phyloP scores from a whole-genome alignment of 2,113 vertebrate species.

The Anguilla rostrata region DNA sequence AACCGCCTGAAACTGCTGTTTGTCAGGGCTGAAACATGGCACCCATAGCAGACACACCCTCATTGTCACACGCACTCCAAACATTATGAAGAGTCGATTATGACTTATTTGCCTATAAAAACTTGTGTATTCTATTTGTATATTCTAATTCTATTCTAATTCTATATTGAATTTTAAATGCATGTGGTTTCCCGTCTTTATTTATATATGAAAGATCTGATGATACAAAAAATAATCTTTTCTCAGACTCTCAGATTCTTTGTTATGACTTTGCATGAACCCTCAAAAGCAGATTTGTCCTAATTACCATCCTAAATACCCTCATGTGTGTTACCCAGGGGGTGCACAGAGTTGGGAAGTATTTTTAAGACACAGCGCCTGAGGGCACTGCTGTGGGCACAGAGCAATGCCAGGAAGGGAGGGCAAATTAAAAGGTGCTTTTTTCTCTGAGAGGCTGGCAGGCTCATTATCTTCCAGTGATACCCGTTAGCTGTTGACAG shows the following conservation, averaged over 20 bases:
- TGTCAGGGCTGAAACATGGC: too few species aligned
- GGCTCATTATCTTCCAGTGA: not conserved
- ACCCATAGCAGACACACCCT: too few species aligned
- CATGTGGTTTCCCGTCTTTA: not conserved
- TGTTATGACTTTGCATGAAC: not conserved
- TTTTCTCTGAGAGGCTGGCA: not conserved
- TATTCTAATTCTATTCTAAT: too few species aligned
- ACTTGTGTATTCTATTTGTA: too few species aligned
- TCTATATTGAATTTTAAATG: not conserved
- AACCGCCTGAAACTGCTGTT: too few species aligned
- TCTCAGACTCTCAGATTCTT: not conserved
- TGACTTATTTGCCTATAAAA: not conserved
- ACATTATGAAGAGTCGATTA: not conserved
- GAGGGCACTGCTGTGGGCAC: not conserved
- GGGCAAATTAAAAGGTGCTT: not conserved
- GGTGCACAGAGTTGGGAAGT: not conserved
- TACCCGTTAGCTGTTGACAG: not conserved
- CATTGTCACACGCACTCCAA: too few species aligned
- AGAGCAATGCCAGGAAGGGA: not conserved
- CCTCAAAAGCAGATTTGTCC: not conserved
- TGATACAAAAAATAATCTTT: not conserved
- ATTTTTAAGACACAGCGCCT: not conserved
- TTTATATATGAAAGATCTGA: not conserved
- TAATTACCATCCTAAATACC: not conserved
- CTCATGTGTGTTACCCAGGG: not conserved